Conservation (phyloP, 2,888 invertebrate species). For the Aricia artaxerxes region DNA sequence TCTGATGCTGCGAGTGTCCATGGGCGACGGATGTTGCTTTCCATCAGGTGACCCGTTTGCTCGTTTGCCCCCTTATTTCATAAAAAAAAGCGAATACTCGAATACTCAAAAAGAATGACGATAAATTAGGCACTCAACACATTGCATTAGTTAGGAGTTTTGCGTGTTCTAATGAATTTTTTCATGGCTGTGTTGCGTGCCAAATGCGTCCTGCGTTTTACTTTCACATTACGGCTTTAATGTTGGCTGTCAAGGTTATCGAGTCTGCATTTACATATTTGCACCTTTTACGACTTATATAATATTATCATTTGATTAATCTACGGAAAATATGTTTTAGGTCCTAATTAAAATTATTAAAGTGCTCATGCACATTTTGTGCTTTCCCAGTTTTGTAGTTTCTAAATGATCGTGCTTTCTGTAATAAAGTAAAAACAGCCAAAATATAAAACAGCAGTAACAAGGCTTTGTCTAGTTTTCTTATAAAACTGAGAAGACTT, state of each 20-base stretch:
- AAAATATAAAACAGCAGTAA: neutral
- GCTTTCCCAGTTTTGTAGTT: neutral
- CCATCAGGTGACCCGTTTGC: no score
- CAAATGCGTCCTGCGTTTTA: constrained; percentile 32
- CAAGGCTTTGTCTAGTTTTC: constrained; percentile 28
- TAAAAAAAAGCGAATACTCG: neutral
- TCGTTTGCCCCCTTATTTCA: no score
- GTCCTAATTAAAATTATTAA: constrained; percentile 8
- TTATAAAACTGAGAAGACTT: neutral
- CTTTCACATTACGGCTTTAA: constrained; percentile 29
- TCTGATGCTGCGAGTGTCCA: no score
- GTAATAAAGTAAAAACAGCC: neutral
- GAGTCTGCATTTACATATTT: constrained; percentile 39
- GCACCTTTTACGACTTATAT: constrained; percentile 39
- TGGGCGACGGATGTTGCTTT: no score
- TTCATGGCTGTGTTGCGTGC: constrained; percentile 30
- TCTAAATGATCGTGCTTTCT: neutral
- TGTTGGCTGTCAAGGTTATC: constrained; percentile 29
- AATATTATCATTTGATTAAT: constrained; percentile 29
- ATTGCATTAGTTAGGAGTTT: constrained; percentile 27
- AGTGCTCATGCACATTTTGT: neutral
- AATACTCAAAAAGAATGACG: constrained; percentile 6
- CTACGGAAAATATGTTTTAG: constrained; percentile 13
- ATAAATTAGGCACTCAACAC: neutral
- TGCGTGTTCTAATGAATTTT: constrained; percentile 30